Evolutionary conservation across 2,113 vertebrate species (phyloP).

Genomic region (Cyprinodon tularosa): DNA sequence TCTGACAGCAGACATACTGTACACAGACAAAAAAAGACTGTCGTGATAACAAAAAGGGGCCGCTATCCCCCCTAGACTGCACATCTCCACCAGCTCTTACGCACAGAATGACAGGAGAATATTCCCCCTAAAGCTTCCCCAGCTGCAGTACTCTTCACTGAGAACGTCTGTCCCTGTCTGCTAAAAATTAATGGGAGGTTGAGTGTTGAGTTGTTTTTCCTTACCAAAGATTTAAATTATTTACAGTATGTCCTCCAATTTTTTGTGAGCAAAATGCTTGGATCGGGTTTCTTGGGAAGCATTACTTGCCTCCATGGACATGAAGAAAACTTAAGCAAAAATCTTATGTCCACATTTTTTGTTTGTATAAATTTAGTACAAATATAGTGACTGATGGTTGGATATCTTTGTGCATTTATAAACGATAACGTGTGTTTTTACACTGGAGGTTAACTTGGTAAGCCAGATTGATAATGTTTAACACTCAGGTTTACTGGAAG

Average conservation of each 20-base stretch:
- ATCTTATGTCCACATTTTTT: slow-evolving; percentile 15
- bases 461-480: too few relatives aligned
- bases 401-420: slow-evolving; percentile 27
- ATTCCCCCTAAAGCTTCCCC: slow-evolving; percentile 44
- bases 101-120: slow-evolving; percentile 54
- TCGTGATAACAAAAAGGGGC: slow-evolving; percentile 66
- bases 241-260: slow-evolving; percentile 34
- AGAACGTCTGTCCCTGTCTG: slow-evolving; percentile 59
- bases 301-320: neutral
- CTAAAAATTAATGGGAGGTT: slow-evolving; percentile 22
- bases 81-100: slow-evolving; percentile 48
- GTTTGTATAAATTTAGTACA: slow-evolving; percentile 20
- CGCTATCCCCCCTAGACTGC: slow-evolving; percentile 57
- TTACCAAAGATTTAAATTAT: slow-evolving; percentile 46
- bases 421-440: slow-evolving; percentile 15
- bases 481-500: too few relatives aligned
- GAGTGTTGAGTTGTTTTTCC: slow-evolving; percentile 38
- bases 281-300: neutral
- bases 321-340: neutral
- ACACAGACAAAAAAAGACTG: slow-evolving; percentile 47
- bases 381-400: slow-evolving; percentile 44
- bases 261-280: slow-evolving; percentile 12
- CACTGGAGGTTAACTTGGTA: neutral
- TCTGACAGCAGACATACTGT: slow-evolving; percentile 25
- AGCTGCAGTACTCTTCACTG: slow-evolving; percentile 44